Percentiles rank a stretch among this genome's conserved stretches.
Conservation (phyloP, 53 echinoderm and acorn worm species). For the Actinopyga echinites region DNA sequence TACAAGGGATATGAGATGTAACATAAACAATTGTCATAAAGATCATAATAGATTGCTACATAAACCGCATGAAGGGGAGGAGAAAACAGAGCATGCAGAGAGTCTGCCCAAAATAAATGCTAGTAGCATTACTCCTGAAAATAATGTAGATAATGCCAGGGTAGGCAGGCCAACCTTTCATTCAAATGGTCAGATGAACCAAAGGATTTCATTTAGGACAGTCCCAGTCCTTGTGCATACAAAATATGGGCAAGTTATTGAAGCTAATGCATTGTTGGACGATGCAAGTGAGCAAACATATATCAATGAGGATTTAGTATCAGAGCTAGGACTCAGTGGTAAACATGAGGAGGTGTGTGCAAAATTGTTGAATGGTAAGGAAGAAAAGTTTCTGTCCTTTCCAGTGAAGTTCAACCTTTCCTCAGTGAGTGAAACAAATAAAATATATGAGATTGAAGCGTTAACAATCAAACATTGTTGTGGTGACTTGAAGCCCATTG, state of each 20-base stretch:
- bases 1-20: constrained; percentile 25
- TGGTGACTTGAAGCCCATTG: constrained; percentile 6
- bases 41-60: constrained; percentile 43
- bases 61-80: background rate
- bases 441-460: constrained; percentile 27
- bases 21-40: constrained; percentile 2
- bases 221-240: constrained; percentile 1
- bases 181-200: background rate
- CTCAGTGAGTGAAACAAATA: background rate
- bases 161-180: constrained; percentile 1
- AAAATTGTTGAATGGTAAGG: constrained; percentile 8
- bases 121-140: background rate
- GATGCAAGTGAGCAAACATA: constrained; percentile 43
- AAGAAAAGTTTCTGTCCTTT: constrained; percentile 33
- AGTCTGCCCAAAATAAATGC: background rate
- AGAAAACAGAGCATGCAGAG: background rate
- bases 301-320: constrained; percentile 31
- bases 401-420: constrained; percentile 10
- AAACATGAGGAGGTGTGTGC: constrained; percentile 8
- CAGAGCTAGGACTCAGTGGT: constrained; percentile 20
- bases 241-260: background rate
- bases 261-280: constrained; percentile 29
- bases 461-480: constrained; percentile 11
- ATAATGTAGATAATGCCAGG: background rate
- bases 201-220: constrained; percentile 9